These are phyloP conservation scores for Pasiphila rectangulata DNA, from an alignment of 2,888 invertebrate genomes.

Conservation along the genomic window DNA sequence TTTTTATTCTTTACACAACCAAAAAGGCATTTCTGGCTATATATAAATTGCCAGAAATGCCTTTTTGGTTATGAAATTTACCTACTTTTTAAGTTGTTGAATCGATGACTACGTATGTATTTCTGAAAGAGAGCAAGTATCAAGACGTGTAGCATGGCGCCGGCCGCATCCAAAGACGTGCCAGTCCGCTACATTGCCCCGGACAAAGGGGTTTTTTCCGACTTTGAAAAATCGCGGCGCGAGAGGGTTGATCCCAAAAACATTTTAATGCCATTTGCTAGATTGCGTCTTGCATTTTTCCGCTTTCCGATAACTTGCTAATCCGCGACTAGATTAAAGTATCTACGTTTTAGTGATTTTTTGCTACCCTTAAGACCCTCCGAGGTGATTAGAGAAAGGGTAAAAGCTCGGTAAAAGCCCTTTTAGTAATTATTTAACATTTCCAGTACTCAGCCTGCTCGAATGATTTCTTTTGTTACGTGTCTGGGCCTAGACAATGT, in stretches of 20 bases:
- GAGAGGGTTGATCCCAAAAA: constrained; percentile 76
- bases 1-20: too few relatives aligned
- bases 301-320: constrained; percentile 65
- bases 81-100: too few relatives aligned
- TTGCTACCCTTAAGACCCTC: constrained; percentile 63
- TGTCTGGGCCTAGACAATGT: constrained; percentile 20
- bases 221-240: constrained; percentile 78
- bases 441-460: constrained; percentile 51
- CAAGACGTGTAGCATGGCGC: constrained; percentile 47
- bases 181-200: constrained; percentile 76
- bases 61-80: too few relatives aligned
- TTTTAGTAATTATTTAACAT: constrained; percentile 74
- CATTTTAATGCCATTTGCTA: constrained; percentile 82
- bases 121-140: constrained; percentile 57
- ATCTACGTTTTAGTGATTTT: constrained; percentile 75
- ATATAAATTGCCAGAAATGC: too few relatives aligned
- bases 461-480: constrained; percentile 45
- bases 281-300: constrained; percentile 81
- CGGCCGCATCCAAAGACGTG: constrained; percentile 74
- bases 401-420: constrained; percentile 58
- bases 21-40: too few relatives aligned
- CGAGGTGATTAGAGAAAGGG: constrained; percentile 68
- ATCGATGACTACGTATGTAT: too few relatives aligned
- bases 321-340: constrained; percentile 79
- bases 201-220: constrained; percentile 73